phyloP scores from a whole-genome alignment of 2,113 vertebrate species.

The Poeciliopsis turrubarensis region DNA sequence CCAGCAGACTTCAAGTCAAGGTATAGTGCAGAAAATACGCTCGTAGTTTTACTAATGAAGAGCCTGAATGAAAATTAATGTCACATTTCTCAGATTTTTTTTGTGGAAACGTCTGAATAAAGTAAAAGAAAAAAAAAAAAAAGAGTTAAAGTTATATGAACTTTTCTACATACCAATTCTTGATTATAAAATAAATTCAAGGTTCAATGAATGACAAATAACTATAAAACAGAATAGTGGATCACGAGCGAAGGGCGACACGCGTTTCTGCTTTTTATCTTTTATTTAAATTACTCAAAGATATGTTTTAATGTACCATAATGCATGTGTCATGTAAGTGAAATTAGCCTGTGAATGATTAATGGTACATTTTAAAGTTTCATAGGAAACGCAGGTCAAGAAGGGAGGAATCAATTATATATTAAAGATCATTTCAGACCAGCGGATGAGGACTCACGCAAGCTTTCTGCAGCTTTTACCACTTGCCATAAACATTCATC shows the following conservation, averaged over 20 bases:
- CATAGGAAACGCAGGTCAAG: conserved; percentile 49
- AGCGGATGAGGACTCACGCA: conserved; percentile 17
- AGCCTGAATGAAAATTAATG: too few relatives aligned
- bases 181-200: background rate
- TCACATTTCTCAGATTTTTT: too few relatives aligned
- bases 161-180: too few relatives aligned
- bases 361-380: conserved; percentile 66
- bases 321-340: conserved; percentile 70
- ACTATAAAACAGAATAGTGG: background rate
- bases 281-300: conserved; percentile 52
- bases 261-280: conserved; percentile 45
- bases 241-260: background rate
- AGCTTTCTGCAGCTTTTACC: background rate
- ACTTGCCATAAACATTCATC: conserved; percentile 13
- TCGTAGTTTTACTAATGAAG: too few relatives aligned
- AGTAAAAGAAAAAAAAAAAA: background rate
- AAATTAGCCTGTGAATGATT: conserved; percentile 75
- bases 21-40: too few relatives aligned
- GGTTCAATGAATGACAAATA: background rate
- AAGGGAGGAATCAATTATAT: conserved; percentile 56
- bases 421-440: conserved; percentile 53
- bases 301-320: conserved; percentile 62
- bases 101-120: too few relatives aligned
- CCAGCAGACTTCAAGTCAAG: too few relatives aligned
- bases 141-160: background rate